Evolutionary conservation across 2,797 vertebrate species (phyloP), one percentile per base, ranked within the genome.

Genomic region (Chiloscyllium punctatum): DNA sequence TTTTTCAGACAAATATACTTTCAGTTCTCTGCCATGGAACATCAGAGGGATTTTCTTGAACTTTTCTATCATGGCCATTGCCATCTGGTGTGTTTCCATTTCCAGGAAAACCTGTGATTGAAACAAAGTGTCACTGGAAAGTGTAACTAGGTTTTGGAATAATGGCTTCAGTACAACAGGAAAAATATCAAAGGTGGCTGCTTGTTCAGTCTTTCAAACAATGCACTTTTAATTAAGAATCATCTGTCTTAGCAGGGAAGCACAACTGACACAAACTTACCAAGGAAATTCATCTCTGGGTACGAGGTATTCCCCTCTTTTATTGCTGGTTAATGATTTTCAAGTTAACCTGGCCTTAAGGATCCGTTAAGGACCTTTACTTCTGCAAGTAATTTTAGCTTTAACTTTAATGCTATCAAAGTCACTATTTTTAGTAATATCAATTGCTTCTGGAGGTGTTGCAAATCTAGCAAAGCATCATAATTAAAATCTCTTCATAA

Each of bases 11-110:
- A 95, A 33, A 33, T 95, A 95, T 11, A 95, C 94, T 95, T 95
- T 95, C 69, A 95, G 94, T 48, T 95, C 94, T 77, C 94, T 77
- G 71, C 71, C 94, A 53, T 95, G 94, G 71, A 95, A 95, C 94
- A 95, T 72, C 9, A 95, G 51, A 33, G 94, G 94, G 18, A 95
- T 53, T 74, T 95, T 95, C 94, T 95, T 95, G 57, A 95, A 95
- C 30, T 95, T 95, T 51, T 95, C 94, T 77, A 95, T 77, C 71
- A 95, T 95, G 48, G 94, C 30, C 94, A 95, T 95, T 30, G 69
- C 94, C 33, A 77, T 53, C 33, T 95, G 71, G 6, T 95, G 94
- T 74, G 94, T 74, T 95, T 95, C 94, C 94, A 95, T 95, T 95
- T 95, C 94, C 42, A 95, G 48, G 72, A 95, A 95, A 95, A 77